These are phyloP conservation scores for Chrysodeixis includens DNA, from an alignment of 2,888 invertebrate genomes.

Conservation along the genomic window DNA sequence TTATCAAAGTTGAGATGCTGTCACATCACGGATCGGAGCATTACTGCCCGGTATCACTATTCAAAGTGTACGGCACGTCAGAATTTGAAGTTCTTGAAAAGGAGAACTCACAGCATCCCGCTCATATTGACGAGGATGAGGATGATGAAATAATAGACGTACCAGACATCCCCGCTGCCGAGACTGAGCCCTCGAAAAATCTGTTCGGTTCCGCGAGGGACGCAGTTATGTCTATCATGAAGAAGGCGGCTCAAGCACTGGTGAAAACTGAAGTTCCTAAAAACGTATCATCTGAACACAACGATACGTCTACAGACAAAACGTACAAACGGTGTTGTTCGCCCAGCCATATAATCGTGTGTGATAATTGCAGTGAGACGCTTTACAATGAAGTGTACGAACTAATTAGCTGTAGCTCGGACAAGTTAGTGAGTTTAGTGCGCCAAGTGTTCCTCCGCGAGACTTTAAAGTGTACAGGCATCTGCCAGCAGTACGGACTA, in stretches of 20 bases:
- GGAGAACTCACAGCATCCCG: slow-evolving; percentile 92
- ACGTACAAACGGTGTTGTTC: slow-evolving; percentile 90
- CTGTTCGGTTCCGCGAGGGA: slow-evolving; percentile 96
- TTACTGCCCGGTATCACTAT: slow-evolving; percentile 98
- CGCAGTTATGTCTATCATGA: slow-evolving; percentile 97
- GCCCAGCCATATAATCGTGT: slow-evolving; percentile 92
- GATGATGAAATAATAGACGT: slow-evolving; percentile 91
- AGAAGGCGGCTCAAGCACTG: slow-evolving; percentile 96
- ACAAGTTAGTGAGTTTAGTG: slow-evolving; percentile 90
- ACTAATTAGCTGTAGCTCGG: slow-evolving; percentile 92
- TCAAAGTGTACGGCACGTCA: slow-evolving; percentile 97
- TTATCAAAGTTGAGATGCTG: slow-evolving; percentile 96
- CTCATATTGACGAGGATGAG: slow-evolving; percentile 91
- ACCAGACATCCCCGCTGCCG: slow-evolving; percentile 81
- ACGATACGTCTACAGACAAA: slow-evolving; percentile 81
- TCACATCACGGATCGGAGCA: slow-evolving; percentile 99
- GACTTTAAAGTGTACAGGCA: slow-evolving; percentile 90
- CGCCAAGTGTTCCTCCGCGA: slow-evolving; percentile 89
- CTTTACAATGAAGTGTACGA: slow-evolving; percentile 93
- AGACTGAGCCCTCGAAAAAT: slow-evolving; percentile 90
- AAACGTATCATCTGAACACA: slow-evolving; percentile 87
- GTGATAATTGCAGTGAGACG: slow-evolving; percentile 92
- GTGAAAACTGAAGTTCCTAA: slow-evolving; percentile 92
- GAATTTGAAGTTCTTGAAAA: slow-evolving; percentile 97
- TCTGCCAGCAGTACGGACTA: slow-evolving; percentile 90